Evolutionary conservation across 2,113 vertebrate species (phyloP).

Genomic region (Labeo rohita): DNA sequence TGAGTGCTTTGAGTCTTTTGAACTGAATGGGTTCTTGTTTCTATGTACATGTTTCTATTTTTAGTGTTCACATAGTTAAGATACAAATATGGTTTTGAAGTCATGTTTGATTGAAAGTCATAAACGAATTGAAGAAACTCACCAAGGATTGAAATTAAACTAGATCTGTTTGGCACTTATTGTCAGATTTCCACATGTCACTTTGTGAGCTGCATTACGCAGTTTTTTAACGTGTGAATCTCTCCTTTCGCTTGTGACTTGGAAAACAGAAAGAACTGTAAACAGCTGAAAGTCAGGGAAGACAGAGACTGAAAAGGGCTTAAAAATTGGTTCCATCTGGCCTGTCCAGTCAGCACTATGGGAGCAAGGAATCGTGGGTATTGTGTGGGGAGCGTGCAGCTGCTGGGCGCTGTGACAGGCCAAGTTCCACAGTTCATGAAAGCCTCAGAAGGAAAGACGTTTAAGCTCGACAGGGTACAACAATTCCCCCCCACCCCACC

Average conservation of each 20-base stretch:
- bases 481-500: constrained; percentile 35
- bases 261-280: constrained; percentile 50
- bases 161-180: constrained; percentile 7
- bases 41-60: constrained; percentile 5
- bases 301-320: constrained; percentile 62
- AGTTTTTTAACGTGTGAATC: constrained; percentile 64
- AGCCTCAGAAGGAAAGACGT: constrained; percentile 26
- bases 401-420: constrained; percentile 63
- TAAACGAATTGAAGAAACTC: background rate
- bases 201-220: constrained; percentile 25
- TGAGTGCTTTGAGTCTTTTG: background rate
- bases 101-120: background rate
- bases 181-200: background rate
- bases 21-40: constrained; percentile 7
- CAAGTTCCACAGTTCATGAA: constrained; percentile 45
- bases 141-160: constrained; percentile 5
- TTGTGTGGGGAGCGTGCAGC: constrained; percentile 64
- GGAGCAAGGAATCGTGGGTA: constrained; percentile 64
- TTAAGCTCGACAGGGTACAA: constrained; percentile 29
- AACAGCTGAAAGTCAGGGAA: constrained; percentile 62
- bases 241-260: constrained; percentile 55
- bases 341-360: constrained; percentile 49
- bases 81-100: background rate
- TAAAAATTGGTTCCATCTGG: constrained; percentile 73
- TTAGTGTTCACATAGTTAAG: background rate